Base-by-base conservation (phyloP, 2,113 vertebrate species). In the Otocyon megalotis region DNA sequence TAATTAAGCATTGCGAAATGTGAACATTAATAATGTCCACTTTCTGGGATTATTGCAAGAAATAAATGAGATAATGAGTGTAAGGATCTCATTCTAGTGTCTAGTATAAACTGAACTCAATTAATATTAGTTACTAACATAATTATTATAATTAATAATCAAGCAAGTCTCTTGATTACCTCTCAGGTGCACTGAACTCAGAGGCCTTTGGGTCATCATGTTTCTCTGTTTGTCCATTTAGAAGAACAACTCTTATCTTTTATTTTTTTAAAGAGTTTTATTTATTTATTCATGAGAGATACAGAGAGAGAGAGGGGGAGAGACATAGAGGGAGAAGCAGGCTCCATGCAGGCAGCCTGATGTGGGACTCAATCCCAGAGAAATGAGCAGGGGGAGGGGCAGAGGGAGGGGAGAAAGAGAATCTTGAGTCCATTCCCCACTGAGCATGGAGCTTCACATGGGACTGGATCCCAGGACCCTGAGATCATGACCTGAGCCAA, bases 21-120 rank as follows among this genome's bases (percentile, higher is more conserved):
- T 20, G 6, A 58, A 62, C 19, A 69, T 85, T 90, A 53, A 11
- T 65, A 79, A 60, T 56, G 58, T 28, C 14, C 22, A 87, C 19
- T 22, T 62, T 65, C 2, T 82, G 11, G 15, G 24, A 22, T 30
- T 60, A 65, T 24, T 43, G 28, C 3, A 58, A 87, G 14, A 84
- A 90, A 74, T 83, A 72, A 96, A 90, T 87, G 26, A 77, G 19
- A 54, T 93, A 30, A 94, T 90, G 2, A 88, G 63, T 71, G 1
- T 54, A 81, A 87, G 5, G 9, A 2, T 6, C 37, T 80, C 32
- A 72, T 72, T 37, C 32, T 20, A 35, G 17, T 30, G 17, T n/a
- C n/a, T 19, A 77, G 5, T 54, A 16, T 54, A 83, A 83, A 35
- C 26, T 53, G 16, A 92, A 67, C 37, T 83, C 62, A 54, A 17